Base-by-base conservation (phyloP, 2,888 invertebrate species). In the Nomada ferruginata region DNA sequence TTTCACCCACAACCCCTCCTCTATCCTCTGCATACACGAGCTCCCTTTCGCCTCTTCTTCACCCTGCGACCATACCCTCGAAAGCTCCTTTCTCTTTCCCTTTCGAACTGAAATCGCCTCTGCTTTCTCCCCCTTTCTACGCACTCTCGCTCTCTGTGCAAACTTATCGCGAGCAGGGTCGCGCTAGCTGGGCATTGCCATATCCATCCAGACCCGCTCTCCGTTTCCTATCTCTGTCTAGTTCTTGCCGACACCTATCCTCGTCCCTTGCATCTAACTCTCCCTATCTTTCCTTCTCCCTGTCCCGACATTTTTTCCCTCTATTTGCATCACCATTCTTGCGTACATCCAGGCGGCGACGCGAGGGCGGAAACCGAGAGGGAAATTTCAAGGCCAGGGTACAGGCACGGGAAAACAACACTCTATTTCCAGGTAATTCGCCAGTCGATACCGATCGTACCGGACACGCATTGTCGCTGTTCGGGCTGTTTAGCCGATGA, bases 321-420 rank as follows among this genome's bases (percentile, higher is more conserved):
- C 52, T 44, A 64, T 59, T 63, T 70, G 66, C 61, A 64, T 68
- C 73, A 18, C 74, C 79, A 23, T 57, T 57, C 71, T 57, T 42
- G 83, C 83, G 75, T 75, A 82, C 83, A 83, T 83, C 73, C 74
- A 29, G 55, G 72, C 61, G 61, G 77, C 68, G 65, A 66, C 66
- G 79, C 52, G 86, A 66, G 76, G 79, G 71, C 74, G 79, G 80
- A 85, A 65, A 85, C 82, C 72, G 85, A 87, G 83, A 88, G 88
- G 75, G 84, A 88, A 90, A 87, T 90, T 90, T 90, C 90, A 90
- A 90, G 90, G 90, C 88, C 90, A 89, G 79, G 68, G 76, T 69
- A 80, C 75, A 66, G 79, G 66, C 84, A 79, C 72, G 82, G 82
- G 82, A 64, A 79, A 82, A 57, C 84, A 69, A 79, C 65, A 66